A percentile compares a stretch with the other conserved stretches of the same genome.
phyloP scores from a whole-genome alignment of 37 sponge, comb jelly and placozoan genomes.

The Beroe ovata region DNA sequence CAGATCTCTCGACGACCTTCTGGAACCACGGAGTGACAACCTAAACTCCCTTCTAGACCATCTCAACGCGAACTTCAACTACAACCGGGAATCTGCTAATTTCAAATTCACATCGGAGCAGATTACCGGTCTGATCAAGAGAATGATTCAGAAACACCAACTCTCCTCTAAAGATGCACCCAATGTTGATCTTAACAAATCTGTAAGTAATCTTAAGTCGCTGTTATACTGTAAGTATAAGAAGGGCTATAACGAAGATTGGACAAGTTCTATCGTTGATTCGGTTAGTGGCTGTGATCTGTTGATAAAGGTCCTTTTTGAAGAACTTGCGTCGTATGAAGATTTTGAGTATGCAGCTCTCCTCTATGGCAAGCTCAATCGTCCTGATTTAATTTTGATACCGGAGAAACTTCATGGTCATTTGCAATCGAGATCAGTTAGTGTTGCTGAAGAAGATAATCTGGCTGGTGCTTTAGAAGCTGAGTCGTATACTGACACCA shows the following conservation, averaged over 20 bases:
- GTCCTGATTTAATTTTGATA: not conserved
- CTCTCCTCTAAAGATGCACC: not conserved
- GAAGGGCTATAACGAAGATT: conserved; percentile 1
- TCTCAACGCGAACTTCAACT: not conserved
- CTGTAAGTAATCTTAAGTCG: conserved; percentile 41
- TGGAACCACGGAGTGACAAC: not conserved
- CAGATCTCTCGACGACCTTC: conserved; percentile 20
- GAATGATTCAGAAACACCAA: not conserved
- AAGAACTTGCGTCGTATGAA: not conserved
- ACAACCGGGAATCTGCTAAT: not conserved
- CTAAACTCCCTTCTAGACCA: not conserved
- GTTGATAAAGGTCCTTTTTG: not conserved
- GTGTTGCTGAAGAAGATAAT: not conserved
- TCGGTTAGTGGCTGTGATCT: not conserved
- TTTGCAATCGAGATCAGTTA: not conserved
- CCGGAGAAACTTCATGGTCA: not conserved
- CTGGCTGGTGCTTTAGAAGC: not conserved
- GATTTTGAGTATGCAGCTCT: conserved; percentile 39
- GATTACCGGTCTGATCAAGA: conserved; percentile 22
- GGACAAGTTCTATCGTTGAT: not conserved
- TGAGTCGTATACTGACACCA: not conserved
- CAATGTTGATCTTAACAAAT: conserved; percentile 9
- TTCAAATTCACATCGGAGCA: conserved; percentile 37
- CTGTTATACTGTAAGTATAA: not conserved
- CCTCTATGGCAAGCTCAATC: not conserved